Base-by-base conservation (phyloP, 2,888 invertebrate species). In the Eristalinus aeneus region DNA sequence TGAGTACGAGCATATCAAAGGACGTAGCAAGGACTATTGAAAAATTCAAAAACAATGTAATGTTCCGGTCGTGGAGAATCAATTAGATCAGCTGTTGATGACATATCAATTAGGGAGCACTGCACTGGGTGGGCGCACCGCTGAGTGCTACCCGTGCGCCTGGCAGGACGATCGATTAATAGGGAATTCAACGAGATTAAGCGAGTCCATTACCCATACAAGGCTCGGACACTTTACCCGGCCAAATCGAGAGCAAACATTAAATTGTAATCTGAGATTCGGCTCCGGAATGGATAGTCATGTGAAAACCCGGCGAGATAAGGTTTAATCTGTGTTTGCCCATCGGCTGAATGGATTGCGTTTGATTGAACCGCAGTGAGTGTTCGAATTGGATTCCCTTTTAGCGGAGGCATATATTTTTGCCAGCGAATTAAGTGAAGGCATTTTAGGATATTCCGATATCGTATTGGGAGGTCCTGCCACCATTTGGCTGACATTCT, bases 21-120 rank as follows among this genome's bases (percentile, higher is more conserved):
- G 32, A 61, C 22, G 27, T 53, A 12, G 31, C 16, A 16, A 71
- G 39, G 20, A 22, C 32, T 6, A 16, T 61, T 53, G 32, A 32
- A 16, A 63, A 53, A 46, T 46, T 36, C 5, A 36, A 39, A 71
- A 60, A 39, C 69, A 72, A 60, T 71, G 39, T 12, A 16, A 20
- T 31, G 27, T 11, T 60, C 27, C 36, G 58, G 39, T 71, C 60
- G 58, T 71, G 20, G 60, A 65, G 46, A 46, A 27, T 65, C 65
- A 65, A 65, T 74, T 58, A 65, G 39, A 74, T 58, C 65, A 74
- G 58, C 74, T 58, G 74, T 32, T 74, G 58, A 65, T 16, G 74
- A 67, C 75, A 67, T 60, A 63, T 76, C 76, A 68, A 76, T 76
- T 76, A 63, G 34, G 68, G 20, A n/a, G 16, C n/a, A 16, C 16